phyloP scores from a whole-genome alignment of 2,113 vertebrate genomes.

The Pelecanoides urinatrix region DNA sequence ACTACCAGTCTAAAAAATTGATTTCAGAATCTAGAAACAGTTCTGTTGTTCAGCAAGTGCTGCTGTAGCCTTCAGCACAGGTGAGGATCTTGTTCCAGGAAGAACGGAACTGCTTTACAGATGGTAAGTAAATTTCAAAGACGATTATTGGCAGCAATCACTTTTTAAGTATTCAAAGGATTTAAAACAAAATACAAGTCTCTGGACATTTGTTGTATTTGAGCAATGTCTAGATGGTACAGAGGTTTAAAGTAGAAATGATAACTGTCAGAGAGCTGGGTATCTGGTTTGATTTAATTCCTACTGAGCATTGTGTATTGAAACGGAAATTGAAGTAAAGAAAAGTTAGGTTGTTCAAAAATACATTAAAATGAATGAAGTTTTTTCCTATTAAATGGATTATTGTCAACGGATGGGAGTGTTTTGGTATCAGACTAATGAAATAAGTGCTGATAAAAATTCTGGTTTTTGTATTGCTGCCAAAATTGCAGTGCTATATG shows the following conservation, averaged over 20 bases:
- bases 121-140: not conserved
- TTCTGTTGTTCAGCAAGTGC: not conserved
- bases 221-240: not conserved
- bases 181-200: not conserved
- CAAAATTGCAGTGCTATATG: fast-evolving
- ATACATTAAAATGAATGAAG: not conserved
- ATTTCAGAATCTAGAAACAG: not conserved
- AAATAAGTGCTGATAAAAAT: not conserved
- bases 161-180: not conserved
- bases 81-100: not conserved
- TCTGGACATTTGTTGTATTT: not conserved
- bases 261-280: not conserved
- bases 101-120: not conserved
- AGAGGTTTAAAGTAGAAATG: not conserved
- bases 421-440: not conserved
- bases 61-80: not conserved
- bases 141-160: not conserved
- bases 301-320: not conserved
- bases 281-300: not conserved
- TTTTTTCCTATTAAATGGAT: not conserved
- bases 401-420: not conserved
- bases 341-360: not conserved
- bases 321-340: not conserved
- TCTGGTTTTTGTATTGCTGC: not conserved
- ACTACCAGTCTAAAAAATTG: not conserved